Base-by-base conservation (phyloP, 2,797 vertebrate genomes). In the Todus mexicanus region DNA sequence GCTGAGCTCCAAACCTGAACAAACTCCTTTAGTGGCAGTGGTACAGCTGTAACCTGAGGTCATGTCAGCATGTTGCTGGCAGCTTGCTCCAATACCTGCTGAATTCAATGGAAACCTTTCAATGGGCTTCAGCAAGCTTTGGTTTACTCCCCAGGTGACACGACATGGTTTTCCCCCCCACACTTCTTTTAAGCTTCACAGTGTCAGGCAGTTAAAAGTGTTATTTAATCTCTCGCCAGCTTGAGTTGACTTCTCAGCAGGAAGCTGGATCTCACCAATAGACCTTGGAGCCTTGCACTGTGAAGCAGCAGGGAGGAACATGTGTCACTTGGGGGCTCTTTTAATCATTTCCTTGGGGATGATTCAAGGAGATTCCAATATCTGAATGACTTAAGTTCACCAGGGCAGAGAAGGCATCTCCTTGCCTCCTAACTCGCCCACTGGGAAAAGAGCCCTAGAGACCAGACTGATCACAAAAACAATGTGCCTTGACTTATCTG, bases 171-270 rank as follows among this genome's bases (percentile, higher is more conserved):
- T 72, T n/a, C n/a, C n/a, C n/a, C n/a, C n/a, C n/a, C n/a, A n/a
- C n/a, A n/a, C 12, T 87, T 69, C 70, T 93, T 95, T 80, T 59
- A 75, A 89, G 69, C 69, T 31, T 83, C 89, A 75, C 81, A 93
- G 61, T 81, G 51, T 65, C 88, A 94, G 71, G 71, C 86, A 77
- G 81, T 93, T 94, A 80, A 87, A 87, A 96, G 54, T 31, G 14
- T 76, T 87, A 63, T 94, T 94, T 96, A 63, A 96, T 95, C 87
- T 96, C 89, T 5, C 50, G 85, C 93, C 93, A 95, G 43, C 75
- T 63, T n/a, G 31, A 92, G 81, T 43, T 87, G 86, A 78, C 87
- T 59, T 59, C 90, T 69, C 89, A 78, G 75, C 74, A 87, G 81
- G 75, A 66, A 65, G 84, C 78, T 76, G 12, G 0, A 63, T 92